Evolutionary conservation across 37 sponge, comb jelly and placozoan genomes (phyloP).

Genomic region (Theonella swinhoei): DNA sequence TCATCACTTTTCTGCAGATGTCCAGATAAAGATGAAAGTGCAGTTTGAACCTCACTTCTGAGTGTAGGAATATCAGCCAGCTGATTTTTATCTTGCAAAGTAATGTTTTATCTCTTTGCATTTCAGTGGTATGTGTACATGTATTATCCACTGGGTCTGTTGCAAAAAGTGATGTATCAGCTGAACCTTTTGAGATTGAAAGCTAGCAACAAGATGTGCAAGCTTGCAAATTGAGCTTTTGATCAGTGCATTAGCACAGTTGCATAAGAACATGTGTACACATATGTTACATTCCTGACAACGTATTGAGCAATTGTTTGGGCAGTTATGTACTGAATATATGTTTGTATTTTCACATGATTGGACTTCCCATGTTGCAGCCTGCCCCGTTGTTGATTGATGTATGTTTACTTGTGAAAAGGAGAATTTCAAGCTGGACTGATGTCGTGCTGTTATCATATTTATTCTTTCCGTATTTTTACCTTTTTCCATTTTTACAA

Average conservation of each 20-base stretch:
- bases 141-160: too few species aligned
- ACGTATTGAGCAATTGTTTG: conserved; percentile 4
- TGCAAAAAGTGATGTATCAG: too few species aligned
- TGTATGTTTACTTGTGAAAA: neutral
- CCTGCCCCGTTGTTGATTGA: neutral
- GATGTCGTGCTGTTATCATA: conserved; percentile 7
- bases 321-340: conserved; percentile 3
- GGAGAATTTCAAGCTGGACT: neutral
- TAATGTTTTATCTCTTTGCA: too few species aligned
- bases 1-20: neutral
- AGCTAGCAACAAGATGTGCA: conserved; percentile 44
- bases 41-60: neutral
- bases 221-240: conserved; percentile 48
- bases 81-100: neutral
- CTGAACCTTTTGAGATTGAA: too few species aligned
- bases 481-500: conserved; percentile 55
- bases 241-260: conserved; percentile 17
- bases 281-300: conserved; percentile 31
- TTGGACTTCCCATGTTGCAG: neutral
- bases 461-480: conserved; percentile 27
- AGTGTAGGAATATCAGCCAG: neutral
- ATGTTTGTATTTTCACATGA: neutral
- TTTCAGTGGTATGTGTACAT: too few species aligned
- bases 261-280: conserved; percentile 33
- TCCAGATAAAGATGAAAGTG: neutral